Conservation (phyloP, 2,113 vertebrate species). For the Nematolebias whitei region DNA sequence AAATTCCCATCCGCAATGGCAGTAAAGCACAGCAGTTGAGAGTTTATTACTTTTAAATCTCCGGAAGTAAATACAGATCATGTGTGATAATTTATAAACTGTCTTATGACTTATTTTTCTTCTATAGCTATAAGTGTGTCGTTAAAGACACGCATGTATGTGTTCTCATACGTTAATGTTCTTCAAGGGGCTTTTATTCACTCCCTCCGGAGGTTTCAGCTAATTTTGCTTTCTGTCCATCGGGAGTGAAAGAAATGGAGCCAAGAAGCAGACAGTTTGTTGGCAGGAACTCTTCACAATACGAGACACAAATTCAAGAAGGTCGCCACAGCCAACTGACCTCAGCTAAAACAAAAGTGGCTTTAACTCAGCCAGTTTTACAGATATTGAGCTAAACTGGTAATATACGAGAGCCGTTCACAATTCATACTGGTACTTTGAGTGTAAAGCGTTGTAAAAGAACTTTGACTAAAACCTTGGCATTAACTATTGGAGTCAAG, state of each 20-base stretch:
- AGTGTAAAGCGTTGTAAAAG: too few relatives aligned
- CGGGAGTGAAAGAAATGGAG: background rate
- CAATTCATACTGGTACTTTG: too few relatives aligned
- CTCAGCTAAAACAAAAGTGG: too few relatives aligned
- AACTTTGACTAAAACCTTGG: too few relatives aligned
- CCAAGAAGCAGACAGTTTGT: background rate
- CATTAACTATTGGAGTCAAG: too few relatives aligned
- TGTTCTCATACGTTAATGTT: conserved; percentile 21
- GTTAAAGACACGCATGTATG: conserved; percentile 1
- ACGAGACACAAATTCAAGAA: background rate
- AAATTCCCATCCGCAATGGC: conserved; percentile 1
- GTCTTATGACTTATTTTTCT: conserved; percentile 13
- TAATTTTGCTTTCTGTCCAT: conserved; percentile 2
- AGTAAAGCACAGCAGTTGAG: background rate
- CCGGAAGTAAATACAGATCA: conserved; percentile 8
- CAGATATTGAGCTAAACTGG: too few relatives aligned
- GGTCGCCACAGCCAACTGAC: too few relatives aligned
- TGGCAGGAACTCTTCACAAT: background rate
- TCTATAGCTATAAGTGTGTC: background rate
- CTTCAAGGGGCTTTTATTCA: conserved; percentile 3
- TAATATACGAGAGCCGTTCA: too few relatives aligned
- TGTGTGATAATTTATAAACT: conserved; percentile 4
- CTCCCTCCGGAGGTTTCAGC: background rate
- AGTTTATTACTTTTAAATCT: conserved; percentile 15
- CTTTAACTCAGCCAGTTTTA: too few relatives aligned